A percentile compares a stretch with the other conserved stretches of the same genome.
phyloP scores from a whole-genome alignment of 2,888 invertebrate genomes.

The Spisula solida region DNA sequence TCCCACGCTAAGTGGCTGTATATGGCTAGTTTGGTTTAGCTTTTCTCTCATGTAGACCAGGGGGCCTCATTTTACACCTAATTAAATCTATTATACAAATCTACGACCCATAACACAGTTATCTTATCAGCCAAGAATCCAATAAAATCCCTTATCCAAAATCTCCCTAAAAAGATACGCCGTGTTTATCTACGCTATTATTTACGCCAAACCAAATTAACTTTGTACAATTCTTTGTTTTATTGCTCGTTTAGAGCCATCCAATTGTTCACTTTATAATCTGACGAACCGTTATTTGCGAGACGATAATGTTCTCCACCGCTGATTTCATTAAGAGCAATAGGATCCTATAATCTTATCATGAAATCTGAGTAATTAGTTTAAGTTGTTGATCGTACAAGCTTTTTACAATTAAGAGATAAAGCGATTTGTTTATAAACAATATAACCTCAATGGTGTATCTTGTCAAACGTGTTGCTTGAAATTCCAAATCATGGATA shows the following conservation, averaged over 20 bases:
- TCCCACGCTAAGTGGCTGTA: not conserved
- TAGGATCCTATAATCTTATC: slow-evolving; percentile 20
- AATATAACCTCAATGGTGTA: slow-evolving; percentile 1
- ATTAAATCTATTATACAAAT: slow-evolving; percentile 39
- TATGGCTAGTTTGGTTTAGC: not conserved
- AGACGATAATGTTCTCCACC: not conserved
- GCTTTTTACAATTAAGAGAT: not conserved
- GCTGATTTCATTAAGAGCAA: slow-evolving; percentile 15
- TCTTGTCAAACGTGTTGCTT: not conserved
- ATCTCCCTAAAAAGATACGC: slow-evolving; percentile 17
- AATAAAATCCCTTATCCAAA: slow-evolving; percentile 31
- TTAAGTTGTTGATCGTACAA: slow-evolving; percentile 34
- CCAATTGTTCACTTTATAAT: slow-evolving; percentile 42
- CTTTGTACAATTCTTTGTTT: slow-evolving; percentile 44
- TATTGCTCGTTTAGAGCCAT: slow-evolving; percentile 47
- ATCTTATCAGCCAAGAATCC: slow-evolving; percentile 23
- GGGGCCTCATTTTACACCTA: slow-evolving; percentile 30
- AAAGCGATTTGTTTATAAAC: not conserved
- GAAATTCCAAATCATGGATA: not conserved
- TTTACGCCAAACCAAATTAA: slow-evolving; percentile 47
- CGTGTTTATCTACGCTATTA: slow-evolving; percentile 35
- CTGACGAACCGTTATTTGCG: not conserved
- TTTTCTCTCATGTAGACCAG: not conserved
- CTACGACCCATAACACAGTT: slow-evolving; percentile 39
- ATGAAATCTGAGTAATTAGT: slow-evolving; percentile 19